These are phyloP conservation scores for Meiosimyza platycephala DNA, from an alignment of 2,888 invertebrate species.

Conservation along the genomic window DNA sequence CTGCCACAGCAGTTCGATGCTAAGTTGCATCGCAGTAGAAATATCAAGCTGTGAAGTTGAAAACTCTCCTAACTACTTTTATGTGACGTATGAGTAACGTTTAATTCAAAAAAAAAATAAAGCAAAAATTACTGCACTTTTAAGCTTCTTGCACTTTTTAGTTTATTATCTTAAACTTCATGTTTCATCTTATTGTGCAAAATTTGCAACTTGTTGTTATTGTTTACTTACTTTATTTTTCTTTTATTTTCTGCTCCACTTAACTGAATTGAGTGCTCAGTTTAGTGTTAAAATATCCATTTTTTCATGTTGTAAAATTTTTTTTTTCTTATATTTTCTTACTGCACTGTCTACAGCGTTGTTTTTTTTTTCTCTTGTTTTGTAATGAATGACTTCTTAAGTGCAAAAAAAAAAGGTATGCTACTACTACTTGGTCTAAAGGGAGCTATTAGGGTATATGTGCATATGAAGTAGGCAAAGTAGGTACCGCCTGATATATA, in stretches of 20 bases:
- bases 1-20: no score
- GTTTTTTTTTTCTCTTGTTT: conserved; percentile 3
- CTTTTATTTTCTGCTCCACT: conserved; percentile 52
- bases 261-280: conserved; percentile 54
- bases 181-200: conserved; percentile 17
- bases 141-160: no score
- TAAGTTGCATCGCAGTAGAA: no score
- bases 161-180: background rate
- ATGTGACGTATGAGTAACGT: no score
- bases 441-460: background rate
- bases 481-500: background rate
- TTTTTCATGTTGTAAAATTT: conserved; percentile 37
- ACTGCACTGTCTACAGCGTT: background rate
- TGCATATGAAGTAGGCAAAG: no score
- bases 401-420: background rate
- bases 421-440: background rate
- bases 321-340: conserved; percentile 29
- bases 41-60: no score
- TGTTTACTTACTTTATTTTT: conserved; percentile 9
- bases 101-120: no score
- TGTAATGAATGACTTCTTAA: conserved; percentile 14
- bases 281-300: conserved; percentile 55
- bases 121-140: no score
- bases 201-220: conserved; percentile 29
- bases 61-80: no score